phyloP scores from a whole-genome alignment of 2,797 vertebrate genomes.

The Remorina albescens region DNA sequence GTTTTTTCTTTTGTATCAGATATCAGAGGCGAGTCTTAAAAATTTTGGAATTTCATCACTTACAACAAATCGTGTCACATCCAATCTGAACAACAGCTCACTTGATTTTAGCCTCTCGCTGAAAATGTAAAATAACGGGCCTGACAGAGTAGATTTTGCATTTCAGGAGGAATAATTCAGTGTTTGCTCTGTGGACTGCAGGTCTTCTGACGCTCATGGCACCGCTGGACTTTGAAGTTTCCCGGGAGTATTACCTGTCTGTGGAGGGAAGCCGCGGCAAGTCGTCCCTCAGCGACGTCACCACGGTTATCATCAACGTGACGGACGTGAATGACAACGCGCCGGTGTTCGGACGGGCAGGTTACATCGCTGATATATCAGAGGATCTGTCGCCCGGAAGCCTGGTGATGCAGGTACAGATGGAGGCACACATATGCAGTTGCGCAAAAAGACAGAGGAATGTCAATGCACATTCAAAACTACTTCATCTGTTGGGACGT shows the following conservation, averaged over 20 bases:
- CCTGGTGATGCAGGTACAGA: conserved; percentile 87
- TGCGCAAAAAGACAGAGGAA: not conserved
- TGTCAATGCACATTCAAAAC: not conserved
- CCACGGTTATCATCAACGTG: conserved; percentile 91
- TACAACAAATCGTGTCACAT: not conserved
- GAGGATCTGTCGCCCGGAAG: conserved; percentile 89
- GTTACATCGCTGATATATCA: conserved; percentile 84
- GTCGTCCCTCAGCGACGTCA: conserved; percentile 89
- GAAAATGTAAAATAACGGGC: not conserved
- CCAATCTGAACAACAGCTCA: not conserved
- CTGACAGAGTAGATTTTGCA: not conserved
- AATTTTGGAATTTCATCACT: not conserved
- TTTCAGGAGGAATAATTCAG: not conserved
- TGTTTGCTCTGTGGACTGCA: conserved; percentile 1
- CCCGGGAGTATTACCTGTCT: conserved; percentile 90
- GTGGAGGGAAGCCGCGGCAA: conserved; percentile 90
- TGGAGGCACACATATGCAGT: not conserved
- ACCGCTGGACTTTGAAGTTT: conserved; percentile 91
- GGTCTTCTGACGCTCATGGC: conserved; percentile 83
- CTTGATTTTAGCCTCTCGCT: not conserved
- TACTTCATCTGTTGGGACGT: too few relatives aligned
- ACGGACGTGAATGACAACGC: conserved; percentile 94
- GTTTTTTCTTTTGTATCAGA: not conserved
- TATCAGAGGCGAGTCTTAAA: conserved; percentile 3
- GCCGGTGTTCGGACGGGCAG: conserved; percentile 87